Evolutionary conservation across 2,888 invertebrate species (phyloP).

Genomic region (Platycnemis pennipes): DNA sequence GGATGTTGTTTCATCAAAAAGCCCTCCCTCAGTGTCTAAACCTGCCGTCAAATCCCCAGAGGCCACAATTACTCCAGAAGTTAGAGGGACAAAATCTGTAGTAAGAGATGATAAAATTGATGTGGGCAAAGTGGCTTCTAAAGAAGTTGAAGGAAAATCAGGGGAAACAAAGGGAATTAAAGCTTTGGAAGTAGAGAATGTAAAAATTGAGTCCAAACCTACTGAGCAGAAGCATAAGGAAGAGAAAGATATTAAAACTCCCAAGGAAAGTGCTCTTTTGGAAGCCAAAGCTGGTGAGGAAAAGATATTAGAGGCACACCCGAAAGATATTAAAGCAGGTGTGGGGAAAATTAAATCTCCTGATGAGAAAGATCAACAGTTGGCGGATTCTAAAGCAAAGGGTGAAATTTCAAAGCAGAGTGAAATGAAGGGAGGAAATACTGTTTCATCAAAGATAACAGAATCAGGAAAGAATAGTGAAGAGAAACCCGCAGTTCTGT

Average conservation of each 20-base stretch:
- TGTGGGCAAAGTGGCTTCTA: not conserved
- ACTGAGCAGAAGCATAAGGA: not conserved
- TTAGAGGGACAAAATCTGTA: not conserved
- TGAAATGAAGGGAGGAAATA: not conserved
- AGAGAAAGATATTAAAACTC: not conserved
- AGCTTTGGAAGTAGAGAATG: not conserved
- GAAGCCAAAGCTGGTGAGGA: not conserved
- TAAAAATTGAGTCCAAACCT: not conserved
- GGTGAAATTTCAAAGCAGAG: not conserved
- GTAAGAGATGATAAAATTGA: not conserved
- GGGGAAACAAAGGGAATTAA: not conserved
- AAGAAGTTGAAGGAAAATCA: constrained; percentile 37
- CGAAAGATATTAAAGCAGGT: not conserved
- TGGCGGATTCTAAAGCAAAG: not conserved
- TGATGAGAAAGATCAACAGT: not conserved
- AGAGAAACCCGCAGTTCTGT: not conserved
- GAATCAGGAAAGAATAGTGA: not conserved
- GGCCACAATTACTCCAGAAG: not conserved
- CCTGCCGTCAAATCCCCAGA: not conserved
- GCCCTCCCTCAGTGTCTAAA: not conserved
- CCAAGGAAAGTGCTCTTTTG: not conserved
- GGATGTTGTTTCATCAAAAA: not conserved
- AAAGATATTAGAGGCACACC: not conserved
- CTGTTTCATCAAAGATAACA: not conserved
- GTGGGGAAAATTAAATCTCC: not conserved